Base-by-base conservation (phyloP, 2,113 vertebrate genomes). In the Dermatemys mawii region DNA sequence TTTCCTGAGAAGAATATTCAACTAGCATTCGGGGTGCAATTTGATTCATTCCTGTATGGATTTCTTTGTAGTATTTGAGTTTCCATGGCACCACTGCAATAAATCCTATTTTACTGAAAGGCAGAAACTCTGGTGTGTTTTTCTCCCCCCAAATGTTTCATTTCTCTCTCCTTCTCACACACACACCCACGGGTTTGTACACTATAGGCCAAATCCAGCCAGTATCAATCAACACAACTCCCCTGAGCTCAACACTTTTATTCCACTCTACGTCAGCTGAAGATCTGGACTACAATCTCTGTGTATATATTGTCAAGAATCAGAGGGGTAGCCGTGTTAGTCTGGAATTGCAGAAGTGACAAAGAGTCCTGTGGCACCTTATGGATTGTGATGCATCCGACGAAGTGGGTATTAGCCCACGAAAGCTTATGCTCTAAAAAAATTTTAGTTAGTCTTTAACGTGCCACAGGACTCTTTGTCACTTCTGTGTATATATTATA, bases 1-100 rank as follows among this genome's bases (percentile, higher is more conserved):
- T n/a, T 85, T 75, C 86, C 86, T 0, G 1, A 83, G 46, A 79
- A 32, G 79, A 82, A 55, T 0, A 9, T 46, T 73, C 49, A 95
- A 5, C 27, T 57, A 49, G 27, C 19, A 3, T 16, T 76, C 38
- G 86, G 78, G 32, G 51, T 5, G 9, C 41, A 41, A 1, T 48
- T 48, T 48, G 41, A 92, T 87, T 81, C 55, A 73, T 17, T 73
- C 22, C 78, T 87, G 19, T 11, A 73, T 12, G n/a, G 48, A 5
- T 92, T 75, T 0, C 84, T 70, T 89, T 41, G 24, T 57, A 87
- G 86, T 91, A 80, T 63, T 48, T 51, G 70, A 53, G 92, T 95
- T 96, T 89, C 95, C 84, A 93, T 46, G 86, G 88, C 90, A 93
- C 75, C 86, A 49, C 49, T 70, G 85, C 81, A 89, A 83, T 75